These are phyloP conservation scores for Lysandra coridon DNA, from an alignment of 2,888 invertebrate species.

Conservation along the genomic window DNA sequence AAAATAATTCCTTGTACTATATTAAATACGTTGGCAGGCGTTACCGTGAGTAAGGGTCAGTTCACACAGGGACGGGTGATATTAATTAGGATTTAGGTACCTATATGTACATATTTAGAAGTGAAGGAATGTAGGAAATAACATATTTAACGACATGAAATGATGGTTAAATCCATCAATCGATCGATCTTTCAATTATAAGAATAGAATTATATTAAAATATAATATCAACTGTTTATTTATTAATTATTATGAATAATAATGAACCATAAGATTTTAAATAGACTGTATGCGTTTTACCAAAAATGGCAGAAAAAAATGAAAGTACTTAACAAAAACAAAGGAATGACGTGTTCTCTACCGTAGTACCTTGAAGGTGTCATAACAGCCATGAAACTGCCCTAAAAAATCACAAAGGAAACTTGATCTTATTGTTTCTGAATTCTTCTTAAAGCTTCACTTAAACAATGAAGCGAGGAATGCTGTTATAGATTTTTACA, in stretches of 20 bases:
- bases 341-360: background rate
- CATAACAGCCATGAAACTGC: background rate
- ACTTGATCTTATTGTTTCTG: constrained; percentile 22
- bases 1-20: background rate
- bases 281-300: background rate
- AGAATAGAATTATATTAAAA: background rate
- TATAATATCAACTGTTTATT: too few relatives aligned
- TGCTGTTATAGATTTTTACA: constrained; percentile 16
- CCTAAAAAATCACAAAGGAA: constrained; percentile 11
- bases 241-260: background rate
- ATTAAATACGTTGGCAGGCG: too few relatives aligned
- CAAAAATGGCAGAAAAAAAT: background rate
- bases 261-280: background rate
- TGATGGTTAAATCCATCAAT: too few relatives aligned
- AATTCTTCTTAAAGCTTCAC: constrained; percentile 21
- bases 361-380: constrained; percentile 10
- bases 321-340: background rate
- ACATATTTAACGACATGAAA: too few relatives aligned
- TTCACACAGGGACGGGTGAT: too few relatives aligned
- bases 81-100: too few relatives aligned
- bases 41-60: too few relatives aligned
- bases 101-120: too few relatives aligned
- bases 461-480: constrained; percentile 16
- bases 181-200: too few relatives aligned
- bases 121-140: too few relatives aligned